Conservation (phyloP, 2,113 vertebrate species). For the Pteronura brasiliensis region DNA sequence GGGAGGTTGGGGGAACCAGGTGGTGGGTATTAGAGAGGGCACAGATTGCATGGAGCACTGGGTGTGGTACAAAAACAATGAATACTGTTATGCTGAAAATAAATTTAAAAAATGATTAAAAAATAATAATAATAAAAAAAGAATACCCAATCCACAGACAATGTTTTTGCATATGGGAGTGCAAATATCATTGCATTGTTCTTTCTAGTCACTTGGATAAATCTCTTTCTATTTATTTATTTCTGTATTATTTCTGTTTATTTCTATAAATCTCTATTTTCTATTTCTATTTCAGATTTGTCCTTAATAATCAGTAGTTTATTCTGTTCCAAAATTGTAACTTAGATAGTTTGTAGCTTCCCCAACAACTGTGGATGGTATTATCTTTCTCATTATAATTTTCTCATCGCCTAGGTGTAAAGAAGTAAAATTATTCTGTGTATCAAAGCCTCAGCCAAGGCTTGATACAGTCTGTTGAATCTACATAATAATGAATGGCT, state of each 20-base stretch:
- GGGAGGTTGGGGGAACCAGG: no score
- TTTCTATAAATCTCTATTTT: neutral
- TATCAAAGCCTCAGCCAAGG: neutral
- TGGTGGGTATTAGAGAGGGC: no score
- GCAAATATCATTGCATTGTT: neutral
- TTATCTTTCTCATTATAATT: neutral
- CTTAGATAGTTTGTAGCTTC: conserved; percentile 18
- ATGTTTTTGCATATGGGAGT: neutral
- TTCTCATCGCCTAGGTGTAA: neutral
- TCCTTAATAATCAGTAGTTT: neutral
- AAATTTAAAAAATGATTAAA: no score
- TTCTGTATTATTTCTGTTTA: no score
- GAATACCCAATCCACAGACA: neutral
- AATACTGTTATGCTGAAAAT: no score
- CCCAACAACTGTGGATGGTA: neutral
- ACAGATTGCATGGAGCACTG: no score
- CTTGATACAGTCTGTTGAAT: neutral
- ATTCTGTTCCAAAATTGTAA: neutral
- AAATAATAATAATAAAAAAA: no score
- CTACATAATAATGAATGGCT: neutral
- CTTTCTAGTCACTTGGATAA: neutral
- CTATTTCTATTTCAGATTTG: neutral
- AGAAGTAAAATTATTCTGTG: neutral
- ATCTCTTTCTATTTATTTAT: neutral
- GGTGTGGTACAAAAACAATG: no score